phyloP scores from a whole-genome alignment of 1,140 invertebrate species.

The Belonocnema kinseyi region DNA sequence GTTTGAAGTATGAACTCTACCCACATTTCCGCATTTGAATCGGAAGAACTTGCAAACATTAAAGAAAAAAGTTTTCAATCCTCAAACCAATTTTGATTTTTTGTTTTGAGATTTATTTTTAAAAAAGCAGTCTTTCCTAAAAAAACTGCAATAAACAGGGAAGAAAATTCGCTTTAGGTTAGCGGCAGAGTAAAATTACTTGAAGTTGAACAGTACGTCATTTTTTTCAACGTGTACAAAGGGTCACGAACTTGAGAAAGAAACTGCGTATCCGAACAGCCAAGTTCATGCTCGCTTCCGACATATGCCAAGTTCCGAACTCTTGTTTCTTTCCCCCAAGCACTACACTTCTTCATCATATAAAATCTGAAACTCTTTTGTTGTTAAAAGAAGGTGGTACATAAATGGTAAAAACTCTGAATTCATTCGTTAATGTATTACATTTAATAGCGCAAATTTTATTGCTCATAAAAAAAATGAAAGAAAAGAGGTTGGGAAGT shows the following conservation, averaged over 20 bases:
- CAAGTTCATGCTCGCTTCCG: background rate
- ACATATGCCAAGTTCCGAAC: background rate
- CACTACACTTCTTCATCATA: background rate
- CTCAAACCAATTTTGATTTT: too few relatives aligned
- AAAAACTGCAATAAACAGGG: too few relatives aligned
- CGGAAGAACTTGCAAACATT: too few relatives aligned
- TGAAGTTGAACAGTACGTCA: too few relatives aligned
- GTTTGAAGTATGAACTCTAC: too few relatives aligned
- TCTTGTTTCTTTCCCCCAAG: constrained; percentile 9
- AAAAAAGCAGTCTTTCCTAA: too few relatives aligned
- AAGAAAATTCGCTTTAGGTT: too few relatives aligned
- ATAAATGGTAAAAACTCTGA: background rate
- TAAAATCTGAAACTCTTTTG: constrained; percentile 6
- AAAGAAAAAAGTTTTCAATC: too few relatives aligned
- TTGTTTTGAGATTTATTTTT: too few relatives aligned
- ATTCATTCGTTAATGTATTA: background rate
- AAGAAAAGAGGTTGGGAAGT: background rate
- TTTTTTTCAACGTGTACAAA: background rate
- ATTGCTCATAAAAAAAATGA: background rate
- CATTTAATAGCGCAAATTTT: background rate
- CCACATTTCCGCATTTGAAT: too few relatives aligned
- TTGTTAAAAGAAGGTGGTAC: background rate
- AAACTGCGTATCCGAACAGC: background rate
- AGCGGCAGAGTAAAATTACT: too few relatives aligned
- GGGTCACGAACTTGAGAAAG: background rate